Conservation (phyloP, 2,888 invertebrate species). For the Conops quadrifasciatus region DNA sequence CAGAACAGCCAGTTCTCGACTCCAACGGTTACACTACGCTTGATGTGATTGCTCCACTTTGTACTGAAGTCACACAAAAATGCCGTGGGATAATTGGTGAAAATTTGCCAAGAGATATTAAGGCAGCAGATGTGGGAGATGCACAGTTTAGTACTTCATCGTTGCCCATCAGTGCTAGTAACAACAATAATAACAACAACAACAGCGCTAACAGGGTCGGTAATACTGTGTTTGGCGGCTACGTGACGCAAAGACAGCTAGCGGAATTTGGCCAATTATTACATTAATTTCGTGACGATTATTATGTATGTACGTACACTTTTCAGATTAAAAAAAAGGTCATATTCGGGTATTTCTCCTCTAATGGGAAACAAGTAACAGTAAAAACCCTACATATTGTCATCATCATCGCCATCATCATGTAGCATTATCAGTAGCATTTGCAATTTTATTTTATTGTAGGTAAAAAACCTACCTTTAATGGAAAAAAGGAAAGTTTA, state of each 20-base stretch:
- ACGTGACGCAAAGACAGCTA: slow-evolving; percentile 58
- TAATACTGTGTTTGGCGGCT: slow-evolving; percentile 47
- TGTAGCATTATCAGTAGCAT: too few species aligned
- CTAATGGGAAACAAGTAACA: too few species aligned
- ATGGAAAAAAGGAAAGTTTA: too few species aligned
- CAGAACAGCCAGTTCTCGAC: neutral
- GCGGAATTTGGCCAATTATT: slow-evolving; percentile 54
- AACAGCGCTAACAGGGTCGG: slow-evolving; percentile 8
- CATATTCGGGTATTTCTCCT: too few species aligned
- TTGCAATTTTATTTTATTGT: too few species aligned
- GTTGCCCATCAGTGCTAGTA: slow-evolving; percentile 31
- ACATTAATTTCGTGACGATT: slow-evolving; percentile 36
- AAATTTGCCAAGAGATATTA: neutral
- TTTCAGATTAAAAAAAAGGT: too few species aligned
- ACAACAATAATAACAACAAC: slow-evolving; percentile 39
- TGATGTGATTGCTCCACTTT: slow-evolving; percentile 43
- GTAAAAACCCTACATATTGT: too few species aligned
- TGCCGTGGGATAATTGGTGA: neutral
- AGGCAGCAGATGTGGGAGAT: slow-evolving; percentile 1
- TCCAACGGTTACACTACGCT: slow-evolving; percentile 49
- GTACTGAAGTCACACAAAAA: neutral
- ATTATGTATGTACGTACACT: too few species aligned
- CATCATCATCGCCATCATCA: too few species aligned
- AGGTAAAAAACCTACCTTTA: too few species aligned
- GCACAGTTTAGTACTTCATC: slow-evolving; percentile 10